Evolutionary conservation across 2,113 vertebrate genomes (phyloP).

Genomic region (Gavia stellata): DNA sequence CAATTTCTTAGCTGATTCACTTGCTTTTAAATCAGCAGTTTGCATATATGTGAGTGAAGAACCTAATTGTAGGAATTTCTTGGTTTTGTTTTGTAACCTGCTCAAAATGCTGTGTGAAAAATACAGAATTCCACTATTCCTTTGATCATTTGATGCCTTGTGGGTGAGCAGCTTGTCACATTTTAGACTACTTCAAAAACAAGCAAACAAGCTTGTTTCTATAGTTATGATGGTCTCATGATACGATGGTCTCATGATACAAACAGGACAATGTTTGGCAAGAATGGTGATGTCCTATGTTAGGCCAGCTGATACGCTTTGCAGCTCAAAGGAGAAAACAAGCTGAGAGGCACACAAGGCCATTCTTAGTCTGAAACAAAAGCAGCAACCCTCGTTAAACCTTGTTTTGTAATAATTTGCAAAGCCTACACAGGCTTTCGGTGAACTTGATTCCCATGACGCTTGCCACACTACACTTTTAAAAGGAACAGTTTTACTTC

Average conservation of each 20-base stretch:
- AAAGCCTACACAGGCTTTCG: neutral
- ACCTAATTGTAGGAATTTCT: neutral
- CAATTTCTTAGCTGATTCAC: neutral
- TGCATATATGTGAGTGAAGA: neutral
- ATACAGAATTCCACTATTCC: neutral
- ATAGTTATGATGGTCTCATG: slow-evolving; percentile 39
- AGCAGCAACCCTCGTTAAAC: neutral
- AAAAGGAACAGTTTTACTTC: neutral
- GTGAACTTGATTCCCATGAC: neutral
- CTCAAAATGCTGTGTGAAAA: neutral
- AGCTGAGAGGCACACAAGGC: slow-evolving; percentile 8
- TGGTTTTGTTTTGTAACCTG: neutral
- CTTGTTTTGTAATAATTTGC: neutral
- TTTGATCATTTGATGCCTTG: neutral
- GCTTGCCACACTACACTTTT: neutral
- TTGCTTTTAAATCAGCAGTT: neutral
- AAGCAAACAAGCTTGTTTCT: slow-evolving; percentile 31
- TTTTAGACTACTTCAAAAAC: neutral
- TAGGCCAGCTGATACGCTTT: slow-evolving; percentile 8
- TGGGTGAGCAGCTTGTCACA: slow-evolving; percentile 23
- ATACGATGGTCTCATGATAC: slow-evolving; percentile 37
- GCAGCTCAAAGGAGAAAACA: slow-evolving; percentile 13
- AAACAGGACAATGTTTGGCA: slow-evolving; percentile 44
- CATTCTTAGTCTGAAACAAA: neutral
- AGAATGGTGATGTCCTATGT: neutral